These are phyloP conservation scores for Rotaria macrura DNA, from an alignment of 2,888 invertebrate genomes.

Conservation along the genomic window DNA sequence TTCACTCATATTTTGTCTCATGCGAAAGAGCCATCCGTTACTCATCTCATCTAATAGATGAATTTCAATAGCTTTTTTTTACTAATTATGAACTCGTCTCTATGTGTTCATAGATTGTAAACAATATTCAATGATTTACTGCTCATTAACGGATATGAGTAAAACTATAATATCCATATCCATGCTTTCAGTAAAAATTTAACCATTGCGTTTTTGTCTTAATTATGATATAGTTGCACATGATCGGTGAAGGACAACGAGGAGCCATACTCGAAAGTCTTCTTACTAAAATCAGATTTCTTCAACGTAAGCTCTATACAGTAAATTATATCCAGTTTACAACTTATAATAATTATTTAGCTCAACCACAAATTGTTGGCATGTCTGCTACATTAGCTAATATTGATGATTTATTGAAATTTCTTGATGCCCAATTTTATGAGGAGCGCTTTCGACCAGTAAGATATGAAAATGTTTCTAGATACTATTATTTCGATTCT, in stretches of 20 bases:
- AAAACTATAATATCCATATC: no score
- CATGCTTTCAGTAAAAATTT: no score
- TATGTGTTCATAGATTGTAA: no score
- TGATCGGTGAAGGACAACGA: constrained; percentile 74
- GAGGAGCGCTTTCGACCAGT: constrained; percentile 68
- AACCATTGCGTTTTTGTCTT: no score
- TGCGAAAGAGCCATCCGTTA: no score
- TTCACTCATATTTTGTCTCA: no score
- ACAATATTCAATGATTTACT: no score
- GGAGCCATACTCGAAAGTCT: constrained; percentile 74
- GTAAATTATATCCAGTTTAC: background rate
- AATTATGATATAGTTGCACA: constrained; percentile 60
- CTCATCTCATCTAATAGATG: no score
- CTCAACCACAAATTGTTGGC: constrained; percentile 69
- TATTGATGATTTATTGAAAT: constrained; percentile 65
- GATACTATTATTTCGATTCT: no score
- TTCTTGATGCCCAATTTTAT: constrained; percentile 72
- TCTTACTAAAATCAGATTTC: constrained; percentile 61
- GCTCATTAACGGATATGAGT: no score
- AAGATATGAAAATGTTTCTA: background rate
- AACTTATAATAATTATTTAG: background rate
- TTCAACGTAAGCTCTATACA: background rate
- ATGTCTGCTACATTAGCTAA: constrained; percentile 97
- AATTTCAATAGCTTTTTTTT: no score
- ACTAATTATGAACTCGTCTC: no score